Conservation (phyloP, 2,113 vertebrate species). For the Epinephelus moara region DNA sequence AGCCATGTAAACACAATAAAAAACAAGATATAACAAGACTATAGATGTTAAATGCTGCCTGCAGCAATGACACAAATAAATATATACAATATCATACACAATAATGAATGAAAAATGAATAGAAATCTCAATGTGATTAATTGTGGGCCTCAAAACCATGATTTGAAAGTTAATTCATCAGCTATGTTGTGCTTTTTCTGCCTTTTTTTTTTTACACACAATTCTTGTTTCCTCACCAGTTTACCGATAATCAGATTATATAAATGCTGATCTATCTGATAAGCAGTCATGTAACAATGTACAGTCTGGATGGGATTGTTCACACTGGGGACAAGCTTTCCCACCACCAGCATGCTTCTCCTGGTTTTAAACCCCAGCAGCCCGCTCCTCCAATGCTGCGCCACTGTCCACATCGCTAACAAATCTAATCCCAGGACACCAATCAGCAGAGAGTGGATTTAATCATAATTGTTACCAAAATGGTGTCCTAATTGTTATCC, state of each 20-base stretch:
- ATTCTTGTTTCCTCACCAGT: not conserved
- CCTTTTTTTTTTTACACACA: not conserved
- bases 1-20: no score
- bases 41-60: not conserved
- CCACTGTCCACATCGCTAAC: not conserved
- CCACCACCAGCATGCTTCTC: not conserved
- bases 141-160: not conserved
- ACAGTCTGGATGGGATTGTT: not conserved
- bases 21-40: not conserved
- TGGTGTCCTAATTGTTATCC: conserved; percentile 17
- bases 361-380: conserved; percentile 27
- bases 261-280: conserved; percentile 8
- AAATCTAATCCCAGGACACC: conserved; percentile 25
- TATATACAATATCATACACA: not conserved
- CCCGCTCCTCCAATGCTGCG: not conserved
- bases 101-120: not conserved
- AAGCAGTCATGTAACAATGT: not conserved
- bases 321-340: not conserved
- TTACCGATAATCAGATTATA: not conserved
- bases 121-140: no score
- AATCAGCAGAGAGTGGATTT: conserved; percentile 15
- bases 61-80: not conserved
- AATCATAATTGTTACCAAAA: conserved; percentile 23
- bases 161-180: not conserved
- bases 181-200: not conserved